Evolutionary conservation across 2,113 vertebrate species (phyloP), one percentile per base, ranked within the genome.

Genomic region (Mellivora capensis): DNA sequence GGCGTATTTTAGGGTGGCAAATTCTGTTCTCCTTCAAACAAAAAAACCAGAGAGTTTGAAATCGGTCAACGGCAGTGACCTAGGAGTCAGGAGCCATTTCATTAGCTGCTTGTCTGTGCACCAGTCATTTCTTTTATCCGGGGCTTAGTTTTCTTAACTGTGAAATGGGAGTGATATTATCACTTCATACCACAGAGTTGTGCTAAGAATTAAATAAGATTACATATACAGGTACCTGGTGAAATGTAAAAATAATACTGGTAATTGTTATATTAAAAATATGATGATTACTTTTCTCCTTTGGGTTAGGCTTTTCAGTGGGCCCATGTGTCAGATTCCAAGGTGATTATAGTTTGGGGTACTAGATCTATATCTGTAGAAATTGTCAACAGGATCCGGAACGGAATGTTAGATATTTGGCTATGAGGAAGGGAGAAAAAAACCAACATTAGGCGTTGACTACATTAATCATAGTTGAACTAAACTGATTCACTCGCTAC

Each of bases 291-390:
- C 21, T 97, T 96, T 84, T 90, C 47, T 92, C 17, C 64, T 80
- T 94, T 94, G 81, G 83, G 64, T 96, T 90, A 87, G 49, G 23
- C 18, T 76, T 90, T 39, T 94, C 71, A 79, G 87, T 92, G 76
- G 72, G 59, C 7, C 37, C 34, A 59, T 54, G 67, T 82, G 42
- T 83, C 62, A 96, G 59, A 96, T 81, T 94, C 29, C 39, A 64
- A 95, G 47, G 59, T 82, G 74, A 86, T 25, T 79, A 13, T 42
- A 87, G 74, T n/a, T 96, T 87, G 82, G 37, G 52, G 3, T 93
- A 47, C 54, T 59, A 88, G 39, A 57, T 97, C 91, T 82, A 37
- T 90, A n/a, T 49, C 7, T 92, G 13, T 49, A 83, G 71, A 74
- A 94, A 87, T 20, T 52, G 18, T 94, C 47, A 93, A 52, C 49